Evolutionary conservation across 1,140 invertebrate species (phyloP).

Genomic region (Eriosoma lanigerum): DNA sequence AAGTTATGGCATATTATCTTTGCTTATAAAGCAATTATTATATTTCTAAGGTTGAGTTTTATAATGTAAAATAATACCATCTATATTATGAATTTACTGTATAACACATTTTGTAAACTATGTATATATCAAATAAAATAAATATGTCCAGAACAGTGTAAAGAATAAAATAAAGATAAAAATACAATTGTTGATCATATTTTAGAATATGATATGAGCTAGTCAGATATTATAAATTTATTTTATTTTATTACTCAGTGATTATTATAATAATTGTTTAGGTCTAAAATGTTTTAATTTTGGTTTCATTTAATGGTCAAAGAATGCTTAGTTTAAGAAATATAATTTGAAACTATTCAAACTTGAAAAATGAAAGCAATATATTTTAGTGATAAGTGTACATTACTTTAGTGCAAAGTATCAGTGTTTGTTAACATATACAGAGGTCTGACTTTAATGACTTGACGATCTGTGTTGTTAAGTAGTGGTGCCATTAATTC

Average conservation of each 20-base stretch:
- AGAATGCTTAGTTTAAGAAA: slow-evolving; percentile 33
- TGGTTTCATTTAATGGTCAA: slow-evolving; percentile 5
- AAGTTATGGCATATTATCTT: slow-evolving; percentile 10
- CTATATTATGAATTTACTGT: background rate
- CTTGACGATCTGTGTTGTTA: slow-evolving; percentile 43
- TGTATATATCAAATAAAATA: background rate
- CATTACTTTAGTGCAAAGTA: slow-evolving; percentile 14
- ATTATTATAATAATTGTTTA: no score
- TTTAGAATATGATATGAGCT: background rate
- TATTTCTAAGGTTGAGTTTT: background rate
- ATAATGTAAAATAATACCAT: background rate
- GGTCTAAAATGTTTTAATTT: slow-evolving; percentile 32
- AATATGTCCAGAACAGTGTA: background rate
- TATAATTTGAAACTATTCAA: background rate
- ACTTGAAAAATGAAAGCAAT: slow-evolving; percentile 9
- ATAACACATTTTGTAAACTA: background rate
- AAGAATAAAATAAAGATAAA: no score
- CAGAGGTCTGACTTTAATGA: slow-evolving; percentile 49
- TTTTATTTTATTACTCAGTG: background rate
- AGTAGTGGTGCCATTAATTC: slow-evolving; percentile 46
- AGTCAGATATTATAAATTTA: slow-evolving; percentile 10
- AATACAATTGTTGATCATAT: slow-evolving; percentile 13
- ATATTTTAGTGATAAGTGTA: slow-evolving; percentile 27
- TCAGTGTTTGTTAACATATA: slow-evolving; percentile 34
- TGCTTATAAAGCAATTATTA: slow-evolving; percentile 5